phyloP scores from a whole-genome alignment of 2,888 invertebrate species.

The Octonoba sinensis region DNA sequence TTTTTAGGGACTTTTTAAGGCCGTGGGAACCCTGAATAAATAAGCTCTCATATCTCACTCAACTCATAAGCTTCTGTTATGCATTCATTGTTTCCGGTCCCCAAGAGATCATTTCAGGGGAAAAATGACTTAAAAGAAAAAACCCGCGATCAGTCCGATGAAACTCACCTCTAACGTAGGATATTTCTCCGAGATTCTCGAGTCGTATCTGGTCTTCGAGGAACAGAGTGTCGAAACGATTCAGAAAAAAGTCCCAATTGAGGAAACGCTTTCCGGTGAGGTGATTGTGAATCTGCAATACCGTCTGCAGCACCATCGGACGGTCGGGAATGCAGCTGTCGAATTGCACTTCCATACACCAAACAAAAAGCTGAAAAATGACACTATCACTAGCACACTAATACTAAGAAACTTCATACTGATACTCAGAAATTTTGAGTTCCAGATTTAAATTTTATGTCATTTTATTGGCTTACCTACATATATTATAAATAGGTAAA shows the following conservation, averaged over 20 bases:
- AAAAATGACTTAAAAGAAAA: too few relatives aligned
- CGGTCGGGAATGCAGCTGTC: constrained; percentile 96
- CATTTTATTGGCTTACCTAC: too few relatives aligned
- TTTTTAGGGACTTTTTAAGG: too few relatives aligned
- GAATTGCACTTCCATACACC: constrained; percentile 97
- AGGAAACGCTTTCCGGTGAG: constrained; percentile 90
- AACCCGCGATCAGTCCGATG: too few relatives aligned
- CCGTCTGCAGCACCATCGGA: constrained; percentile 94
- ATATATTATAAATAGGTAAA: too few relatives aligned
- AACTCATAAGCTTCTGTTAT: too few relatives aligned
- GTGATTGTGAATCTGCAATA: constrained; percentile 94
- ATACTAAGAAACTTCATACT: not conserved
- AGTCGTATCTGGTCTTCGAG: constrained; percentile 94
- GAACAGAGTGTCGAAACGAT: constrained; percentile 94
- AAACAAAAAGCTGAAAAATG: constrained; percentile 80
- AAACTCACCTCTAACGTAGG: constrained; percentile 81
- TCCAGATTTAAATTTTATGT: too few relatives aligned
- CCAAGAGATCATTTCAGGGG: too few relatives aligned
- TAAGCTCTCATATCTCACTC: too few relatives aligned
- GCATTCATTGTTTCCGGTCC: too few relatives aligned
- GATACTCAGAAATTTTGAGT: not conserved
- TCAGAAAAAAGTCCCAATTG: constrained; percentile 97
- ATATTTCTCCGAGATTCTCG: constrained; percentile 86
- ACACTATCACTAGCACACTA: not conserved
- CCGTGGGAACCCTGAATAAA: too few relatives aligned